phyloP scores from a whole-genome alignment of 2,888 invertebrate genomes.

The Prosopocoilus inquinatus region DNA sequence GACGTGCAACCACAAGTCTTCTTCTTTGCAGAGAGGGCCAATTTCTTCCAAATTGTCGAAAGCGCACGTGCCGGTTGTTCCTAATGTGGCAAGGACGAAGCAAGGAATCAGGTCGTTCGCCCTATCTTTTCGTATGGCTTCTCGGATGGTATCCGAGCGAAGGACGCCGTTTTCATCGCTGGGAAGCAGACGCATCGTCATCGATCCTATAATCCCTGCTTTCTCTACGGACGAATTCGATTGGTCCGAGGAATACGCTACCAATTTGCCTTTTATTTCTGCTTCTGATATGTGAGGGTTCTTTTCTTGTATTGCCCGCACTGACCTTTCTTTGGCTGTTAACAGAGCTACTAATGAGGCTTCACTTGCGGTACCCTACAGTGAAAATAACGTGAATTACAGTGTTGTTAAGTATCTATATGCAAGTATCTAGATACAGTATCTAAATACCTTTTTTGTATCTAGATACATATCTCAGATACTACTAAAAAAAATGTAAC shows the following conservation, averaged over 20 bases:
- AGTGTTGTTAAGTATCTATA: too few relatives aligned
- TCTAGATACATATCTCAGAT: too few relatives aligned
- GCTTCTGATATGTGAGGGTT: constrained; percentile 63
- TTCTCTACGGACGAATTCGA: constrained; percentile 90
- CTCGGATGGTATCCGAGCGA: constrained; percentile 63
- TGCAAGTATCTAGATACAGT: too few relatives aligned
- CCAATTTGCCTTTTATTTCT: constrained; percentile 65
- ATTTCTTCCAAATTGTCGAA: constrained; percentile 86
- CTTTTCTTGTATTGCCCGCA: constrained; percentile 56
- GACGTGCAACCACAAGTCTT: constrained; percentile 86
- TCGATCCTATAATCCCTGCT: constrained; percentile 75
- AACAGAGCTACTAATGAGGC: constrained; percentile 80
- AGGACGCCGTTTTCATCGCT: constrained; percentile 67
- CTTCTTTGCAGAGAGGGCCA: constrained; percentile 74
- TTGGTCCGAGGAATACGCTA: constrained; percentile 84
- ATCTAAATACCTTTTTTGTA: too few relatives aligned
- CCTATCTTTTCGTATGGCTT: constrained; percentile 74
- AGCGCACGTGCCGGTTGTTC: constrained; percentile 74
- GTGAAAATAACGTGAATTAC: too few relatives aligned
- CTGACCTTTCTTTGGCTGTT: constrained; percentile 70
- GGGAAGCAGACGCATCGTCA: constrained; percentile 71
- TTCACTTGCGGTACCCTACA: constrained; percentile 85
- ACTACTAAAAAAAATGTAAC: too few relatives aligned
- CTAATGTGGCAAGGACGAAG: constrained; percentile 73
- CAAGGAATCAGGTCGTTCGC: constrained; percentile 82